Base-by-base conservation (phyloP, 2,797 vertebrate species). In the Paratrypauchen microcephalus region DNA sequence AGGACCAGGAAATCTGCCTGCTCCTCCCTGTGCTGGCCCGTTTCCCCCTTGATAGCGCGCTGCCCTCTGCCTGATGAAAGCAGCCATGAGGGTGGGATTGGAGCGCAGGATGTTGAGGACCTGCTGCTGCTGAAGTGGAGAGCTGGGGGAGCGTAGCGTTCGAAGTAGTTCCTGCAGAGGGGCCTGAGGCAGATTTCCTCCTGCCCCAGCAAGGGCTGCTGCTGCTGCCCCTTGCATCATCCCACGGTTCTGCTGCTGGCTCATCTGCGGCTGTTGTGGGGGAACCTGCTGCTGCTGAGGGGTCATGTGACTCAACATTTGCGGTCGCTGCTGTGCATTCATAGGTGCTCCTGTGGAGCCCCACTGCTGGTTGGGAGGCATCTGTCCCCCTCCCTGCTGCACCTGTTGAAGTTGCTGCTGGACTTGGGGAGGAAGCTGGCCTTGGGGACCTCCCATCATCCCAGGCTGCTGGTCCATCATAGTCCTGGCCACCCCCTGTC, bases 101-200 rank as follows among this genome's bases (percentile, higher is more conserved):
- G 97, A 96, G 13, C 96, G 96, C 47, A 98, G 94, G 84, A 99
- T 99, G 91, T 95, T 96, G 67, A 99, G 94, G 82, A 99, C 97
- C 86, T 99, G 97, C 83, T 98, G 97, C 91, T 98, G 97, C 85
- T 99, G 97, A 66, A 94, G 92, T 5, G 95, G 95, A 2, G 97
- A 98, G 87, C 95, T 98, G 55, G 97, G 97, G 70, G 96, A 98
- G 79, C 97, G 95, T 82, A 99, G 93, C 73, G 96, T 97, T 82
- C 94, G 94, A 85, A 99, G 86, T 5, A 99, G 94, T 60, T 96
- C 97, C 77, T 99, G 96, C 83, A 99, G 94, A 68, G 97, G 96
- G 0, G 93, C 95, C 90, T 98, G 97, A 61, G 96, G 95, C 69
- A 95, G 88, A 89, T 91, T 83, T 89, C 78, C 19, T 89, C 78